Evolutionary conservation across 2,888 invertebrate species (phyloP), one percentile per base, ranked within the genome.

Genomic region (Tinea semifulvella): DNA sequence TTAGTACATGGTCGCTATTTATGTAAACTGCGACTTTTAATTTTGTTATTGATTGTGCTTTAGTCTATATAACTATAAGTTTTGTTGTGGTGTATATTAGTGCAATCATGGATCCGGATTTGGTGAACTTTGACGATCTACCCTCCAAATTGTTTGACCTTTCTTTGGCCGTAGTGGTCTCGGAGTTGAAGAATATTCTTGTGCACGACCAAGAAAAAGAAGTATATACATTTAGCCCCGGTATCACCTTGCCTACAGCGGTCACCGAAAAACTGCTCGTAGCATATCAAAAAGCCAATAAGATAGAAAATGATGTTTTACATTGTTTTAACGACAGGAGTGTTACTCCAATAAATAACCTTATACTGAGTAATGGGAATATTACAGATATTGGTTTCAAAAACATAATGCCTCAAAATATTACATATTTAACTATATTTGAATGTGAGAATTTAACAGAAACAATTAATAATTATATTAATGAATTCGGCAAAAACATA

Each of bases 321-420:
- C 83, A 85, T 53, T 76, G 92, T 53, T 92, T 93, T 61, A 74
- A 84, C 50, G 88, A 92, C 62, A 81, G 81, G n/a, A 62, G 67
- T 27, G 81, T 84, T 19, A 91, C 92, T 8, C 84, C 88, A 45
- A 69, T 94, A 39, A 85, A 87, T 56, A 76, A 84, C 47, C 86
- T 94, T 8, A 85, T 84, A 57, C 74, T 95, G 51, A 81, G 88
- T 43, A 88, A 90, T 60, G 87, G 90, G 17, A 82, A 84, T 27
- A 84, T 95, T 36, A 88, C 88, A 7, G 89, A 91, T 61, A 75
- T 83, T 48, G 89, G 91, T 46, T 70, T 95, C 42, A 81, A 84
- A 52, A 85, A 85, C 43, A 70, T 96, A 11, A 74, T 91, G 65
- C 83, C 84, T 42, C 95, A 95, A 67, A 86, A 88, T 51, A 83